Evolutionary conservation across 2,113 vertebrate genomes (phyloP), one percentile per base, ranked within the genome.

Genomic region (Cephalopholis sonnerati): DNA sequence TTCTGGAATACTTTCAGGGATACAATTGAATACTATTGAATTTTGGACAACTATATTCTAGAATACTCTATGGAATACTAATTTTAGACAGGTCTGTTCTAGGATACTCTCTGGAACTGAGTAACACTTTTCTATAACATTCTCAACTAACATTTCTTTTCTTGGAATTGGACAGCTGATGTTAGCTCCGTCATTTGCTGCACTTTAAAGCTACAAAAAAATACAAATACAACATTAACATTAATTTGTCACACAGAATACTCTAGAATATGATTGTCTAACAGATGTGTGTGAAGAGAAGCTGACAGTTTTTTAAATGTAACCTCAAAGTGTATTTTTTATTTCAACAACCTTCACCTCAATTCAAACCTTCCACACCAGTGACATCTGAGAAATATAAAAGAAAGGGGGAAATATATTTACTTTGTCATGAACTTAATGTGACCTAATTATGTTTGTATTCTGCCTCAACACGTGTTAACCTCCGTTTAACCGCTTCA

Each of bases 301-400:
- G 70, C 62, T 87, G 81, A 87, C 83, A 10, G 81, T 88, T 92
- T 91, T 84, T 91, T 86, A 78, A 87, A 91, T 89, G 74, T 2
- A 44, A 72, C 64, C 65, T 53, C 5, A 55, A 25, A 64, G 59
- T 67, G 36, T 50, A n/a, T 79, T 61, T 81, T 74, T 66, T 61
- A 36, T 83, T 17, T 41, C 13, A 41, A 41, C 57, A 79, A 69
- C 71, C 25, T 29, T 68, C 41, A 72, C 67, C 73, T 70, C 16
- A 5, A 17, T 58, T 51, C 6, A 44, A 72, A 77, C 17, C 50
- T 12, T 29, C 17, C 27, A 9, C 61, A 5, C 20, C 29, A 25
- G 5, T 29, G 41, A 65, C 50, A 51, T 68, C 63, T 51, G 73
- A 68, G 55, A 54, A 82, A 55, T 29, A 2, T 24, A 15, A 61